Evolutionary conservation across 2,888 invertebrate species (phyloP), one percentile per base, ranked within the genome.

Genomic region (Leucozona laternaria): DNA sequence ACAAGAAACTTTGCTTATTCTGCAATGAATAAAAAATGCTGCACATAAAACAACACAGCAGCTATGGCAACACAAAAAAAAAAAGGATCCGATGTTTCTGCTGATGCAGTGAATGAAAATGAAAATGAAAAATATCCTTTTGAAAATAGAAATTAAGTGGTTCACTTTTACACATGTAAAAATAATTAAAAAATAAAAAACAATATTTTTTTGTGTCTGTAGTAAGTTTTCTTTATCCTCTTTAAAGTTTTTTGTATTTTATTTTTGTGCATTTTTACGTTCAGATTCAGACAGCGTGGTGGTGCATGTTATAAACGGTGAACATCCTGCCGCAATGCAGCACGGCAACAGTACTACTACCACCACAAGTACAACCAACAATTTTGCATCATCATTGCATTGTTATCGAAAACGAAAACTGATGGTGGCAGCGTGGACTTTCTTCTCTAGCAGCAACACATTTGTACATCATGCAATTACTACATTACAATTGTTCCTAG

Each of bases 241-340:
- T 57, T 57, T 43, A 71, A 57, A 22, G n/a, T 71, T 28, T 55
- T 17, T 22, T 55, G 2, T 78, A 2, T 50, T 82, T 75, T 70
- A 28, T 10, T 85, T 64, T 37, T 31, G 53, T 60, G n/a, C 37
- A 13, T 17, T 76, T 70, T 22, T 28, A 22, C n/a, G 75, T 94
- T 91, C 95, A 93, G 96, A 96, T 92, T 95, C 96, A 75, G 96
- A 96, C 81, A 96, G 96, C 89, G 96, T 97, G 89, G 95, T 96
- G 90, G 96, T 97, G 82, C 96, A 97, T 93, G 96, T 97, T 89
- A 94, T 97, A 90, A 97, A 96, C 91, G 96, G 96, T 90, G 95
- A 94, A 93, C 93, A 95, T 88, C 95, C 95, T 88, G 95, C 95
- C 10, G 95, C 95, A 64, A 95, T 95, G 95, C 95, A 95, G 89